Base-by-base conservation (phyloP, 2,888 invertebrate genomes). In the Oxytorus armatus region DNA sequence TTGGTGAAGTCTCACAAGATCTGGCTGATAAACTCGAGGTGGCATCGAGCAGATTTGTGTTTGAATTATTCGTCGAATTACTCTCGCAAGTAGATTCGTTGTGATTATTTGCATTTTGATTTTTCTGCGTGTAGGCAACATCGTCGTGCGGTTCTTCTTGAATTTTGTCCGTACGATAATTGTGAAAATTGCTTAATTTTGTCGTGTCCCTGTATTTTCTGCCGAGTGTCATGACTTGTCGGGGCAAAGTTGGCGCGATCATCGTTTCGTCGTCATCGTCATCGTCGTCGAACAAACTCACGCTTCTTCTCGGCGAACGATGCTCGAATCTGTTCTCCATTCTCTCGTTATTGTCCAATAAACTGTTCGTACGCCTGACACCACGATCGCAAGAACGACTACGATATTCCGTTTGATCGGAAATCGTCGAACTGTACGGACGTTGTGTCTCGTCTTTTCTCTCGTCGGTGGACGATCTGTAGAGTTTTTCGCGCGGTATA, bases 121-220 rank as follows among this genome's bases (percentile, higher is more conserved):
- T 51, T 61, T 80, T 44, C 57, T 55, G 55, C 4, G 79, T 76
- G 3, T 61, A 82, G 16, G 16, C 14, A 16, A 44, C 69, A 7
- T 90, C 90, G 57, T 91, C 90, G 10, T 74, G 47, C 0, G 87
- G 83, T 47, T 91, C 91, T 55, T 91, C 91, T 65, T 91, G 90
- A 16, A 91, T 91, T 59, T 90, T 90, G 1, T 91, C 90, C 2
- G 86, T 84, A 33, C 87, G 83, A 51, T 88, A 88, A 61, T 84
- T 72, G 5, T 84, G 82, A 47, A 88, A 87, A 68, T 69, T 87
- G 29, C 42, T 77, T 3, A 84, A 75, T 61, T 86, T 88, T 0
- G 66, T 61, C 0, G 85, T 59, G 8, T 89, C 90, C 8, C 87
- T 81, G 72, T 89, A 90, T 66, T 88, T 90, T 10, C 90, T 74